Evolutionary conservation across 2,888 invertebrate genomes (phyloP), one percentile per base, ranked within the genome.

Genomic region (Lysandra coridon): DNA sequence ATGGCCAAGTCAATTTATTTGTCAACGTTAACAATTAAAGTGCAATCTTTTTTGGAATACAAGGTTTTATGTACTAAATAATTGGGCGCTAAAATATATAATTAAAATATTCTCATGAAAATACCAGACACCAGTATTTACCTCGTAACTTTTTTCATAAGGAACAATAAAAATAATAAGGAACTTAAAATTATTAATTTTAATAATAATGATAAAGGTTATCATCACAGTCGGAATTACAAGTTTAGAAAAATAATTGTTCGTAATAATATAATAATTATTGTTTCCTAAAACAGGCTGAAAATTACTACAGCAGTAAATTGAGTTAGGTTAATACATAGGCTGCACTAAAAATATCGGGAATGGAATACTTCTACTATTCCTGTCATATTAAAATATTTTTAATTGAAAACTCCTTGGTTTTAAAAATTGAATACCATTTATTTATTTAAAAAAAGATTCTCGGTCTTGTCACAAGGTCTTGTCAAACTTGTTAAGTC

Each of bases 151-250:
- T 33, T 69, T 69, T 69, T 69, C 33, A 69, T 37, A 69, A 37
- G 69, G 69, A 69, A 69, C 33, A 33, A 64, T 4, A 64, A 30
- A 33, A 33, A 69, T 37, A 69, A 69, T 69, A 69, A 69, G 33
- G 33, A 69, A 69, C 69, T 14, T 69, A 1, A 33, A 33, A 33
- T 69, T 37, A 69, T 37, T 69, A 37, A 14, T 69, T 37, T 69
- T 69, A 69, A 33, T 5, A 64, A 12, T 69, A 30, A 69, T 69
- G 1, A 14, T 37, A 33, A 69, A 33, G 69, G 33, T 37, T 17
- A 69, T 69, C 69, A 69, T 69, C 69, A 69, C 69, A 37, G 69
- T 69, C 69, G 14, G 12, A 69, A 17, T 69, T 69, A 37, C 12
- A 37, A 4, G 5, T 69, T 37, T 69, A 69, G 69, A 69, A 69